A percentile compares a stretch with the other conserved stretches of the same genome.
These are phyloP conservation scores for Coracopsis vasa DNA, from an alignment of 2,113 vertebrate species.

Conservation along the genomic window DNA sequence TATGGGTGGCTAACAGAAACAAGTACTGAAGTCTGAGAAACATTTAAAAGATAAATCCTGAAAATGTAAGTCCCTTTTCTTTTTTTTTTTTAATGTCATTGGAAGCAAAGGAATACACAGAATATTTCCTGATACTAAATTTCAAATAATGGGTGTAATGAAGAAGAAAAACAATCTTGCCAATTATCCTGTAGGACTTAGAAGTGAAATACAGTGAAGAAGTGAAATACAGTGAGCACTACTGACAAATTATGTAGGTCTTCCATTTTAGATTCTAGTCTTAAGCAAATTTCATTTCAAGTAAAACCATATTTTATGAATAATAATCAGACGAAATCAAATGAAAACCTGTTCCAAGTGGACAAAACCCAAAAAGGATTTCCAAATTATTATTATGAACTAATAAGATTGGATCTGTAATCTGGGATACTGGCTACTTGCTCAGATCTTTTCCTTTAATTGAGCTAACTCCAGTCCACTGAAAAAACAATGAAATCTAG, in stretches of 20 bases:
- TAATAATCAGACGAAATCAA: neutral
- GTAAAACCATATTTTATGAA: neutral
- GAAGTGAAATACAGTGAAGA: neutral
- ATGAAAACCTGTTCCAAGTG: neutral
- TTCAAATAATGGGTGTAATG: neutral
- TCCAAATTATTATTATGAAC: neutral
- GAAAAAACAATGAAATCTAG: neutral
- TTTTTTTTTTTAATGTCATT: neutral
- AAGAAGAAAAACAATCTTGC: neutral
- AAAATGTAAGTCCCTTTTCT: neutral
- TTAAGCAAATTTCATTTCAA: neutral
- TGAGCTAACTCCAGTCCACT: neutral
- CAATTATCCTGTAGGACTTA: neutral
- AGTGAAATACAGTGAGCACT: neutral
- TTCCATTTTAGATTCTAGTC: neutral
- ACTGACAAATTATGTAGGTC: neutral
- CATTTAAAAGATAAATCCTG: neutral
- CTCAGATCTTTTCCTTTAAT: neutral
- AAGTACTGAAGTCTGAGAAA: neutral
- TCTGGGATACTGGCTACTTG: neutral
- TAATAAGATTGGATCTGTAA: slow-evolving; percentile 14
- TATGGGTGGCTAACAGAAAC: neutral
- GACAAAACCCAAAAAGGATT: neutral
- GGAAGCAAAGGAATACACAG: neutral
- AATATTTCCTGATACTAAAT: neutral